Conservation (phyloP, 2,113 vertebrate species). For the Anguilla japonica region DNA sequence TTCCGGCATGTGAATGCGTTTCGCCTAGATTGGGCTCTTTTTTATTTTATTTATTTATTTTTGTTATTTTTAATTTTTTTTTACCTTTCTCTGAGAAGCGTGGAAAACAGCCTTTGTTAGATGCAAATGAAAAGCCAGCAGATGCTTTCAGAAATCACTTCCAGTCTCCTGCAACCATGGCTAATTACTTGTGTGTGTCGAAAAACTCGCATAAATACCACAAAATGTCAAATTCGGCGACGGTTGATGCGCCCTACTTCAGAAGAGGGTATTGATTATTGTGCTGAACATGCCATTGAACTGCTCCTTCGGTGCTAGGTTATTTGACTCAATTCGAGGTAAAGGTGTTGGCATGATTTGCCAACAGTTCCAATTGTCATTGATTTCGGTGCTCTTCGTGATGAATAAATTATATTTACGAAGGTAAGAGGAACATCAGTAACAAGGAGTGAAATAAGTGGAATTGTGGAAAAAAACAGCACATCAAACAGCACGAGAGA, state of each 20-base stretch:
- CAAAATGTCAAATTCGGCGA: not conserved
- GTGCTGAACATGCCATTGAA: not conserved
- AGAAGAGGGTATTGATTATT: not conserved
- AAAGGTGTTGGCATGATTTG: not conserved
- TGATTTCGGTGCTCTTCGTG: too few species aligned
- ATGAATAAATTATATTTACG: too few species aligned
- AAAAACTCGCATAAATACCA: not conserved
- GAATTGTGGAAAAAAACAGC: too few species aligned
- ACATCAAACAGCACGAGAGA: too few species aligned
- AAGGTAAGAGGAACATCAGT: too few species aligned
- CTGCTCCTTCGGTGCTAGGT: not conserved
- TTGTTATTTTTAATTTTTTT: not conserved
- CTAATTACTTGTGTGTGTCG: not conserved
- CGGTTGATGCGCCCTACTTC: not conserved
- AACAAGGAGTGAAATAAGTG: too few species aligned
- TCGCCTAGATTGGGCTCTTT: not conserved
- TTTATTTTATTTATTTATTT: not conserved
- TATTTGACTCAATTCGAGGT: not conserved
- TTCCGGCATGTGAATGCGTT: not conserved
- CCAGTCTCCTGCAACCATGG: not conserved
- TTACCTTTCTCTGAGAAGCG: not conserved
- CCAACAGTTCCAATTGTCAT: not conserved
- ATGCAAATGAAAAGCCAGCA: not conserved
- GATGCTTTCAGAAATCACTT: not conserved
- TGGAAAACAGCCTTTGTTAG: not conserved